Evolutionary conservation across 2,888 invertebrate genomes (phyloP).

Genomic region (Agriopis aurantiaria): DNA sequence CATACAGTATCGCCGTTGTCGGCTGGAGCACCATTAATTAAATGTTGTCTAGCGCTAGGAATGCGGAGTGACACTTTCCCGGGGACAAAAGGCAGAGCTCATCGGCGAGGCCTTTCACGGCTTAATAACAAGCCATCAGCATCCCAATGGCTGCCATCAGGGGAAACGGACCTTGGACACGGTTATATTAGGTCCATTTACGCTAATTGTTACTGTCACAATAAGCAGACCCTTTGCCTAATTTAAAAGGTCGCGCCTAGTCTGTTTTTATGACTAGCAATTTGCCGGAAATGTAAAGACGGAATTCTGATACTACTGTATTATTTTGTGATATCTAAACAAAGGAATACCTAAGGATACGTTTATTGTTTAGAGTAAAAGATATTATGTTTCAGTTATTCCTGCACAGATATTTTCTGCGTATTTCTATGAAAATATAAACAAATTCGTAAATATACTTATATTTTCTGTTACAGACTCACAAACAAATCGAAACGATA

Average conservation of each 20-base stretch:
- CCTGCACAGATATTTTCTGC: constrained; percentile 1
- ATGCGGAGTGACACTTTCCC: constrained; percentile 46
- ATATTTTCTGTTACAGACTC: not conserved
- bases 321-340: constrained; percentile 2
- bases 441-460: not conserved
- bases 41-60: constrained; percentile 46
- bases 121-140: constrained; percentile 61
- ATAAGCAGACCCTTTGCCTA: constrained; percentile 41
- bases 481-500: constrained; percentile 21
- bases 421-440: no score
- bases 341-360: constrained; percentile 17
- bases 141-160: constrained; percentile 49
- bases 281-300: constrained; percentile 2
- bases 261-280: constrained; percentile 21
- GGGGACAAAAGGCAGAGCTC: constrained; percentile 60
- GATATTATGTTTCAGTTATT: constrained; percentile 16
- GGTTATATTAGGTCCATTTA: constrained; percentile 62
- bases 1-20: constrained; percentile 33
- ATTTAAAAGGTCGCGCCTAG: constrained; percentile 31
- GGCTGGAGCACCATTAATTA: constrained; percentile 49
- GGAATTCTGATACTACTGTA: constrained; percentile 1
- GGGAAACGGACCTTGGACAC: constrained; percentile 53
- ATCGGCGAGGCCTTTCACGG: constrained; percentile 53
- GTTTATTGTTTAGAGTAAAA: constrained; percentile 2
- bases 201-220: constrained; percentile 62